Evolutionary conservation across 2,888 invertebrate species (phyloP).

Genomic region (Drosophila nr. fundita): DNA sequence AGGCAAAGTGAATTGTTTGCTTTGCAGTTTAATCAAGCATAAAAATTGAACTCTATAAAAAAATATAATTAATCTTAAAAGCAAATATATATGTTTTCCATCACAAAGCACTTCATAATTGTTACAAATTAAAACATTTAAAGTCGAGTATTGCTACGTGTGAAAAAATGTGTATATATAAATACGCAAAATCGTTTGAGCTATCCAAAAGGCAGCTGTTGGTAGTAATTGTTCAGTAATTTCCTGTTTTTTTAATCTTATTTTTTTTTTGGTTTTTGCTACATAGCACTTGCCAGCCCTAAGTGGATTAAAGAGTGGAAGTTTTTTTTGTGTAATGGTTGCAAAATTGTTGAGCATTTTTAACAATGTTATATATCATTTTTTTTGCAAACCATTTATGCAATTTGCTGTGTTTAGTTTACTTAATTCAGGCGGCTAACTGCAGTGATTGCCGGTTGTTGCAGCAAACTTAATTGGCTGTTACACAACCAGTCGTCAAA

Average conservation of each 20-base stretch:
- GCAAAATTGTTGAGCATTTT: background rate
- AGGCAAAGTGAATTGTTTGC: conserved; percentile 13
- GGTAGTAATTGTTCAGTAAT: background rate
- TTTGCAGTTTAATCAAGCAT: conserved; percentile 37
- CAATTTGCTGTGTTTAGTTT: conserved; percentile 3
- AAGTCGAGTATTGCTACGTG: conserved; percentile 5
- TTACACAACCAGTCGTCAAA: background rate
- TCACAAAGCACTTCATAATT: conserved; percentile 47
- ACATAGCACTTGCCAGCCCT: conserved; percentile 1
- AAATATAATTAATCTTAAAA: background rate
- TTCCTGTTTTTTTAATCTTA: background rate
- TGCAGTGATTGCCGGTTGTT: conserved; percentile 8
- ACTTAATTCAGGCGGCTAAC: conserved; percentile 8
- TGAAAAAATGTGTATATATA: conserved; percentile 12
- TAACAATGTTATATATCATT: conserved; percentile 1
- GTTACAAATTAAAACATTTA: conserved; percentile 52
- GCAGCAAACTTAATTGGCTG: conserved; percentile 8
- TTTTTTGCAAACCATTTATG: conserved; percentile 7
- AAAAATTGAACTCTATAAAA: conserved; percentile 4
- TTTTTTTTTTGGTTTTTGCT: background rate
- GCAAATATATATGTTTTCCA: conserved; percentile 1
- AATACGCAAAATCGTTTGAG: conserved; percentile 23
- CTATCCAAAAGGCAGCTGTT: conserved; percentile 1
- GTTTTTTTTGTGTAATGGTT: background rate
- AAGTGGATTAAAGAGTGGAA: conserved; percentile 25